phyloP scores from a whole-genome alignment of 2,888 invertebrate species.

The Nymphalis polychloros region DNA sequence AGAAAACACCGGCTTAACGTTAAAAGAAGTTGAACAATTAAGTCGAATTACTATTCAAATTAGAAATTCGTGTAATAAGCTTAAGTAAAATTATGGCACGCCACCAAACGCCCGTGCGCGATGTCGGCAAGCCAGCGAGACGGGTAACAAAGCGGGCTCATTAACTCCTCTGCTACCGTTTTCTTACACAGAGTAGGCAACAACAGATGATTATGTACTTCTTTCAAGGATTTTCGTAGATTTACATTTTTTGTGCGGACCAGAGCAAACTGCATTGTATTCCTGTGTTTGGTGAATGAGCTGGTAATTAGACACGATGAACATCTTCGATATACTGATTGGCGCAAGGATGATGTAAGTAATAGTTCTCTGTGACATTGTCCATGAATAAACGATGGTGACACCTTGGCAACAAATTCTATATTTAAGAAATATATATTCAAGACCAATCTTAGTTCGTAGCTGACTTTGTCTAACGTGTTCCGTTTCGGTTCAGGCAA shows the following conservation, averaged over 20 bases:
- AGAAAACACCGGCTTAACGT: slow-evolving; percentile 4
- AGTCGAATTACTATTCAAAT: slow-evolving; percentile 36
- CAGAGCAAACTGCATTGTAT: too few relatives aligned
- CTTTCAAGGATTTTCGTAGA: background rate
- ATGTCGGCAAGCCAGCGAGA: slow-evolving; percentile 34
- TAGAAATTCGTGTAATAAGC: slow-evolving; percentile 38
- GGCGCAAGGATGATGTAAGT: too few relatives aligned
- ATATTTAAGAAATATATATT: too few relatives aligned
- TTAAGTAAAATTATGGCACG: slow-evolving; percentile 39
- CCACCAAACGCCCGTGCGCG: slow-evolving; percentile 33
- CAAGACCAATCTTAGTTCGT: too few relatives aligned
- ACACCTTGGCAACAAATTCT: too few relatives aligned
- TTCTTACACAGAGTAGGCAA: slow-evolving; percentile 20
- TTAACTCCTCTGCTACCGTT: slow-evolving; percentile 56
- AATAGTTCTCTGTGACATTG: too few relatives aligned
- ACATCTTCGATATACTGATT: too few relatives aligned
- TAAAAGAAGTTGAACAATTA: slow-evolving; percentile 32
- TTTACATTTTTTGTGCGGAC: background rate
- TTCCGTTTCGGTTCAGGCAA: too few relatives aligned
- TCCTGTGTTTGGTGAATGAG: too few relatives aligned
- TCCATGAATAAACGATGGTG: too few relatives aligned
- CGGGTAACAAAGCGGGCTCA: slow-evolving; percentile 56
- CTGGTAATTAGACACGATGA: too few relatives aligned
- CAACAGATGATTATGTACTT: slow-evolving; percentile 1
- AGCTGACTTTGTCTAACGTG: too few relatives aligned